phyloP scores from a whole-genome alignment of 2,888 invertebrate species.

The Tachina grossa region DNA sequence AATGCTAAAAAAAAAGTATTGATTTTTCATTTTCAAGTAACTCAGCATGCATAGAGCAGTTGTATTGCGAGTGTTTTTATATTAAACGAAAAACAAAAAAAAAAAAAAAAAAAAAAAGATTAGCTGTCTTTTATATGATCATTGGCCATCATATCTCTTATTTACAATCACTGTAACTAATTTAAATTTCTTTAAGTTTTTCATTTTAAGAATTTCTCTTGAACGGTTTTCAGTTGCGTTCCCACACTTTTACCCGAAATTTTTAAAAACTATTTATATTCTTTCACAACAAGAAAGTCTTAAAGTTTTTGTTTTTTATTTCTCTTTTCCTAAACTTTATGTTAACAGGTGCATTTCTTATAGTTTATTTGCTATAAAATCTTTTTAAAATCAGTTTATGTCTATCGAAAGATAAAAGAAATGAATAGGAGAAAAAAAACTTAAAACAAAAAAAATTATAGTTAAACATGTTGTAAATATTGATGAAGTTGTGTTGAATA shows the following conservation, averaged over 20 bases:
- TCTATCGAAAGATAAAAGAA: constrained; percentile 60
- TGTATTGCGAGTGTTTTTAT: constrained; percentile 20
- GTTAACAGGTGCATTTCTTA: constrained; percentile 64
- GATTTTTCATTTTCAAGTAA: constrained; percentile 41
- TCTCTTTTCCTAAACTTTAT: constrained; percentile 15
- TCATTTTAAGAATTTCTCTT: constrained; percentile 67
- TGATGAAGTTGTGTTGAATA: constrained; percentile 57
- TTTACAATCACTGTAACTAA: constrained; percentile 81
- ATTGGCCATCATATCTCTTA: constrained; percentile 81
- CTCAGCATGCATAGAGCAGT: constrained; percentile 43
- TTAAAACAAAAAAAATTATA: neutral
- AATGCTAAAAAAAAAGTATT: constrained; percentile 12
- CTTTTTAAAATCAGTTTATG: constrained; percentile 53
- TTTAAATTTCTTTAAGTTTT: constrained; percentile 78
- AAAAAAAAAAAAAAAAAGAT: constrained; percentile 10
- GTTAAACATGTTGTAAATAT: neutral
- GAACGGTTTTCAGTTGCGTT: constrained; percentile 74
- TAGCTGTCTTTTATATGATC: constrained; percentile 74
- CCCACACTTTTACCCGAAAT: constrained; percentile 79
- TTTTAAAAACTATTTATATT: constrained; percentile 58
- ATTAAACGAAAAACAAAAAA: neutral
- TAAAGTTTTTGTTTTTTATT: constrained; percentile 2
- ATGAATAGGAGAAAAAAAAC: neutral
- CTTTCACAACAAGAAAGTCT: constrained; percentile 24
- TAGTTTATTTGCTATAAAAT: constrained; percentile 40